phyloP scores from a whole-genome alignment of 2,888 invertebrate species.

The Timema podura region DNA sequence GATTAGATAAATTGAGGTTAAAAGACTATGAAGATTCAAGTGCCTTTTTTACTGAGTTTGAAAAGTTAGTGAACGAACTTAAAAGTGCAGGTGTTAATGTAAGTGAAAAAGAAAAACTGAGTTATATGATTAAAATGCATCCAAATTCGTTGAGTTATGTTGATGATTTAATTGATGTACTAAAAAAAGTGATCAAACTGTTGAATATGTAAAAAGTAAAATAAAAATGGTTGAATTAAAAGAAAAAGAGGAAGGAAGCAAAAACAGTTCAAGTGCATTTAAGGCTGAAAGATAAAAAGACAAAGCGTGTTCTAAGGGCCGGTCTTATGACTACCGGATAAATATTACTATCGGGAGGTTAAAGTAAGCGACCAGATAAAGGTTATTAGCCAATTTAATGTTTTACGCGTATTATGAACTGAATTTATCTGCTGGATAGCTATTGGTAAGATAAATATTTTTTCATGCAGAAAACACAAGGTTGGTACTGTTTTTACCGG shows the following conservation, averaged over 20 bases:
- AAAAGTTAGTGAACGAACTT: background rate
- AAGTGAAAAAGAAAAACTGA: background rate
- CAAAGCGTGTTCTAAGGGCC: background rate
- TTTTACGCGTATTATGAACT: too few species aligned
- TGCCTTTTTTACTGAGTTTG: background rate
- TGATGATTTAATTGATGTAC: background rate
- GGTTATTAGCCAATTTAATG: too few species aligned
- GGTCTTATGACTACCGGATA: too few species aligned
- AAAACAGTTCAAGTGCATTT: background rate
- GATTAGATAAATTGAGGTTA: background rate
- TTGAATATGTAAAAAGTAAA: conserved; percentile 6
- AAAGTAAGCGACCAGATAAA: too few species aligned
- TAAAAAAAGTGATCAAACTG: background rate
- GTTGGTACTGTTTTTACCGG: too few species aligned
- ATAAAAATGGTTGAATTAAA: background rate
- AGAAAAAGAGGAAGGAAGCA: background rate
- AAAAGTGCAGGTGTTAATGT: background rate
- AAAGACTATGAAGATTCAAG: background rate
- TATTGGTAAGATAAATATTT: too few species aligned
- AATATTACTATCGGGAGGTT: too few species aligned
- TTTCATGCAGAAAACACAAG: too few species aligned
- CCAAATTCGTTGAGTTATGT: too few species aligned
- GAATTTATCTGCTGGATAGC: too few species aligned
- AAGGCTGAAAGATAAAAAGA: conserved; percentile 4
- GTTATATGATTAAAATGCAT: too few species aligned